Base-by-base conservation (phyloP, 2,888 invertebrate genomes). In the Anodontia alba region DNA sequence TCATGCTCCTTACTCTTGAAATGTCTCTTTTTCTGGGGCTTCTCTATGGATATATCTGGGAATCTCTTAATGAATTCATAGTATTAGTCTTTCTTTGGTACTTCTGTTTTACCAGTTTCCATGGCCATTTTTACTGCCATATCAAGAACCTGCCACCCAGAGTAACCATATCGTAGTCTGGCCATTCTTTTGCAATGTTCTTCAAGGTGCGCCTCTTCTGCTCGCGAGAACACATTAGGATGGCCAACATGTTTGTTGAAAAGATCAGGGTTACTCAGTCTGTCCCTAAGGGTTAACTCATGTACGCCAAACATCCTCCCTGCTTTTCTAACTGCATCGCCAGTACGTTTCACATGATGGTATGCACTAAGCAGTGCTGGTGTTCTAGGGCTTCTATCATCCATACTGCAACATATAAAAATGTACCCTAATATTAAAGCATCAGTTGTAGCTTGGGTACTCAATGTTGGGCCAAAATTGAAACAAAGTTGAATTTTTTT, bases 211-310 rank as follows among this genome's bases (percentile, higher is more conserved):
- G 73, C 69, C 31, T 80, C 80, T 62, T 75, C 74, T 8, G n/a
- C 68, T 66, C 49, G 38, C 0, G 66, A 66, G 31, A 81, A 81
- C n/a, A 71, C 31, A 26, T 67, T 67, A 31, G 66, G 74, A 23
- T 62, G 68, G 29, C 71, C 75, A 20, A 26, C 0, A 33, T 75
- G 67, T 15, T 67, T 72, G 49, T 68, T 57, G 0, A 43, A 42
- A 1, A 5, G 15, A 31, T 46, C 62, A 29, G 29, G 31, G 33
- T 71, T 57, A 3, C 71, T n/a, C 33, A 76, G 29, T n/a, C 62
- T 49, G 62, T 57, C 31, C 10, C 81, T 73, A 10, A 73, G 69
- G 20, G 76, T 81, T 29, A 75, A 74, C 42, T 75, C 75, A 51
- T 75, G 72, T 54, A 78, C 8, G 46, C 68, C 73, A 75, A 77